phyloP scores from a whole-genome alignment of 2,888 invertebrate genomes.

The Melieria omissa region DNA sequence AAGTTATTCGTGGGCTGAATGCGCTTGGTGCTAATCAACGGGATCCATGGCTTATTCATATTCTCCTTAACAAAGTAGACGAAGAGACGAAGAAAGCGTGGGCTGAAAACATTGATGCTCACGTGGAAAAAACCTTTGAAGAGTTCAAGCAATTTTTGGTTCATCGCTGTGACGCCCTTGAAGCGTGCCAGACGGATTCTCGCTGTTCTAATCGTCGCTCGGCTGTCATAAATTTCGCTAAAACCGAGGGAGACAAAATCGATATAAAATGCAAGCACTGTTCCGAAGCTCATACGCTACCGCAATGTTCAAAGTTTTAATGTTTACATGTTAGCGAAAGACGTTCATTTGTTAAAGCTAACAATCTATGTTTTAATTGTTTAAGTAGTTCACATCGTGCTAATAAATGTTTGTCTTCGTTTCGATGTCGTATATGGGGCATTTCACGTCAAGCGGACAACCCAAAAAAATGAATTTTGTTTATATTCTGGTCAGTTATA shows the following conservation, averaged over 20 bases:
- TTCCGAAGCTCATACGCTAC: too few species aligned
- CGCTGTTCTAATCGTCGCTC: not conserved
- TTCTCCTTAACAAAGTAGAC: conserved; percentile 14
- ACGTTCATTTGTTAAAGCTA: too few species aligned
- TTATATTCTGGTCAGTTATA: too few species aligned
- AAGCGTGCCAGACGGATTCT: not conserved
- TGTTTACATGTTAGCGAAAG: too few species aligned
- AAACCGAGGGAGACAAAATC: not conserved
- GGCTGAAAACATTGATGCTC: conserved; percentile 8
- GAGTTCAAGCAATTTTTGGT: not conserved
- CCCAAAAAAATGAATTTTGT: too few species aligned
- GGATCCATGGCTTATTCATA: conserved; percentile 16
- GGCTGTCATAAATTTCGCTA: not conserved
- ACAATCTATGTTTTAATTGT: too few species aligned
- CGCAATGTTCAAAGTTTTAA: too few species aligned
- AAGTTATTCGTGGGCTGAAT: not conserved
- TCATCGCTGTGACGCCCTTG: conserved; percentile 16
- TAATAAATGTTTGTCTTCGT: too few species aligned
- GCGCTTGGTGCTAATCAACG: not conserved
- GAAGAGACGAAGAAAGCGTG: conserved; percentile 4
- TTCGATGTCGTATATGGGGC: too few species aligned
- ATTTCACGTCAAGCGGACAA: too few species aligned
- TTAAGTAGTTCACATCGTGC: too few species aligned
- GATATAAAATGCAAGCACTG: too few species aligned
- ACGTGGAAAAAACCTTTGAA: not conserved